phyloP scores from a whole-genome alignment of 2,888 invertebrate species.

The Muschampia plurimacula region DNA sequence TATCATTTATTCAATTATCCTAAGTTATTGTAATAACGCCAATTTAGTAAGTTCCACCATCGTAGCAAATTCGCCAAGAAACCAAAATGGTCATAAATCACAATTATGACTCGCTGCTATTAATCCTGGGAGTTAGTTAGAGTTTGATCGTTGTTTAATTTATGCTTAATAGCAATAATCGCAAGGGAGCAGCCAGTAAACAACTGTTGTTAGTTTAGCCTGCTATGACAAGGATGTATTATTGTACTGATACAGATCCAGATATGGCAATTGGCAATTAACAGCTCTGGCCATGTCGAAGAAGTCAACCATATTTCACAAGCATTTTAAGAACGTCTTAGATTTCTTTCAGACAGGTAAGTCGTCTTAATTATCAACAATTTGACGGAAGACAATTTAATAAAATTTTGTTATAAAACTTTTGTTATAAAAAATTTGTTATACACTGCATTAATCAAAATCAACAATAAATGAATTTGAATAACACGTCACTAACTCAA shows the following conservation, averaged over 20 bases:
- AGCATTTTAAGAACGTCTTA: too few relatives aligned
- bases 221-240: background rate
- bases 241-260: background rate
- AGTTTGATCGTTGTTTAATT: slow-evolving; percentile 26
- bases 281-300: too few relatives aligned
- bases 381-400: too few relatives aligned
- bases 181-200: background rate
- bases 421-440: too few relatives aligned
- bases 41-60: background rate
- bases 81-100: slow-evolving; percentile 18
- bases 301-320: too few relatives aligned
- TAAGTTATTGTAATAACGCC: background rate
- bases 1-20: background rate
- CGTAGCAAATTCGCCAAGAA: background rate
- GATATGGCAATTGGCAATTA: too few relatives aligned
- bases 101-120: background rate
- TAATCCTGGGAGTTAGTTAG: slow-evolving; percentile 12
- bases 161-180: slow-evolving; percentile 18
- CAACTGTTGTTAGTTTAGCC: background rate
- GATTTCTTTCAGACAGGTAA: too few relatives aligned
- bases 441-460: too few relatives aligned
- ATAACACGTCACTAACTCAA: too few relatives aligned
- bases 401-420: too few relatives aligned
- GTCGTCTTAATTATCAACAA: too few relatives aligned
- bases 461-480: too few relatives aligned